Percentiles rank a stretch among this genome's conserved stretches.
phyloP scores from a whole-genome alignment of 2,113 vertebrate species.

The Campylorhamphus procurvoides region DNA sequence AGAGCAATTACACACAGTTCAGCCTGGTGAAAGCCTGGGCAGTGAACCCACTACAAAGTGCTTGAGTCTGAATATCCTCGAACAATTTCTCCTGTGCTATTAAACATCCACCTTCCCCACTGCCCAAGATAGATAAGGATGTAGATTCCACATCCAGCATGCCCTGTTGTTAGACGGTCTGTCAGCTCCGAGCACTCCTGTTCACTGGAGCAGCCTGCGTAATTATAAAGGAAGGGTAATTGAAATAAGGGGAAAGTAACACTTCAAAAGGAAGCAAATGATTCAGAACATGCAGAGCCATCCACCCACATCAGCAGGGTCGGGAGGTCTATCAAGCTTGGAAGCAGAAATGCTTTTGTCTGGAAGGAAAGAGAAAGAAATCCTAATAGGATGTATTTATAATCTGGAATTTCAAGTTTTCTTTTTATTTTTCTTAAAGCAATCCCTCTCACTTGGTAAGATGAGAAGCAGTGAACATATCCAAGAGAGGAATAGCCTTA shows the following conservation, averaged over 20 bases:
- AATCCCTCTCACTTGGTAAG: neutral
- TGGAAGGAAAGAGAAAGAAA: conserved; percentile 32
- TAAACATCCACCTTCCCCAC: neutral
- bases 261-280: conserved; percentile 3
- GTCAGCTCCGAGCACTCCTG: neutral
- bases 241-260: conserved; percentile 46
- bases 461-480: neutral
- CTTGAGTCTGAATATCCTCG: neutral
- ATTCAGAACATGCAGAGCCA: conserved; percentile 39
- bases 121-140: neutral
- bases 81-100: neutral
- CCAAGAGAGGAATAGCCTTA: neutral
- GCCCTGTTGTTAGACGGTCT: neutral
- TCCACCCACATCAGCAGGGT: neutral
- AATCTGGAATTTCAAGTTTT: neutral
- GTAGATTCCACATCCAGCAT: neutral
- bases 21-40: neutral
- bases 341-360: conserved; percentile 15
- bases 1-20: neutral
- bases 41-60: neutral
- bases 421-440: neutral
- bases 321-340: neutral
- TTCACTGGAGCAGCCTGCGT: neutral
- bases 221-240: conserved; percentile 61
- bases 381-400: conserved; percentile 3